Percentiles rank a stretch among this genome's conserved stretches.
Evolutionary conservation across 2,888 invertebrate genomes (phyloP).

Genomic region (Yponomeuta evonymella): DNA sequence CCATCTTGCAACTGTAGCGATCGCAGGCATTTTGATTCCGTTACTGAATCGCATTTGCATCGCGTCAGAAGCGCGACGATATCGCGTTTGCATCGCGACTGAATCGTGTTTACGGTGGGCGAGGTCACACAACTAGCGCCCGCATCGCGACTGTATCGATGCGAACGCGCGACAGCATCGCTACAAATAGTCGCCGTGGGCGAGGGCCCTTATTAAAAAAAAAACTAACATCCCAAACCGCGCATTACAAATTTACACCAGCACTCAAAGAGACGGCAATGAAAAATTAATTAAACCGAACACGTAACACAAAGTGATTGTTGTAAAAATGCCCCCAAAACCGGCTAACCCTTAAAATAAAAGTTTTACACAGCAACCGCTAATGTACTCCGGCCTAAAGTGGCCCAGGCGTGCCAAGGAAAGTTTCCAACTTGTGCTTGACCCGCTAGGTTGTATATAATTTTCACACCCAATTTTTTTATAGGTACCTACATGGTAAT

Average conservation of each 20-base stretch:
- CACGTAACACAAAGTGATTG: not conserved
- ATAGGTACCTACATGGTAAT: not conserved
- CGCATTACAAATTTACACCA: not conserved
- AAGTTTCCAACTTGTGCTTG: not conserved
- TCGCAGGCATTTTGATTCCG: too few relatives aligned
- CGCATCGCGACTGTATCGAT: too few relatives aligned
- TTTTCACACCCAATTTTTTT: conserved; percentile 7
- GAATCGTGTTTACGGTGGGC: too few relatives aligned
- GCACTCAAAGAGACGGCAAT: not conserved
- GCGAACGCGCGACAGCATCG: too few relatives aligned
- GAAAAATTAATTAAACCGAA: not conserved
- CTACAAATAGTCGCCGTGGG: too few relatives aligned
- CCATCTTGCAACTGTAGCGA: too few relatives aligned
- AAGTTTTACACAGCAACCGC: not conserved
- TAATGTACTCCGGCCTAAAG: not conserved
- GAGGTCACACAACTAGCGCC: too few relatives aligned
- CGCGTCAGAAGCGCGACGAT: too few relatives aligned
- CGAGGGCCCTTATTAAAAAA: not conserved
- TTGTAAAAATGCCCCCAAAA: not conserved
- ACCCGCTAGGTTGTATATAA: not conserved
- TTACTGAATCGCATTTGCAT: too few relatives aligned
- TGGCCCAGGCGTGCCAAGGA: not conserved
- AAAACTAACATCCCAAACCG: not conserved
- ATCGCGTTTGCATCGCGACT: too few relatives aligned
- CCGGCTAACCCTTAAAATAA: not conserved